Evolutionary conservation across 2,797 vertebrate genomes (phyloP).

Genomic region (Diceros bicornis): DNA sequence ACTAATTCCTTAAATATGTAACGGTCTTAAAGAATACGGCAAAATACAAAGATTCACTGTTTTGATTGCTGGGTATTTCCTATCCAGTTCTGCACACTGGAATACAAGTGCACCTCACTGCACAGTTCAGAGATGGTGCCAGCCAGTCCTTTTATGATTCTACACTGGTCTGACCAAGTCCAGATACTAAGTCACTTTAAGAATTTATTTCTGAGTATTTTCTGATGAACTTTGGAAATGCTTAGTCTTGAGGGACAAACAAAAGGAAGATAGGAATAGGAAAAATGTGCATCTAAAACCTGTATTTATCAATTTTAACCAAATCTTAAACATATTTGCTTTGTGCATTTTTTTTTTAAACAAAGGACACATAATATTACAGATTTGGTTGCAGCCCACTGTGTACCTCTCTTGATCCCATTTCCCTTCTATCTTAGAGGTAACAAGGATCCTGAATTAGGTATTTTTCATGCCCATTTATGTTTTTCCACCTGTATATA

Average conservation of each 20-base stretch:
- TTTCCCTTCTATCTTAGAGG: background rate
- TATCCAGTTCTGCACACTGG: background rate
- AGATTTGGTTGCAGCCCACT: background rate
- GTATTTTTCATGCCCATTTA: conserved; percentile 38
- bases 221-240: conserved; percentile 28
- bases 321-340: conserved; percentile 24
- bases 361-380: background rate
- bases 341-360: conserved; percentile 24
- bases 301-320: conserved; percentile 25
- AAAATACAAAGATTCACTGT: conserved; percentile 18
- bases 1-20: conserved; percentile 23
- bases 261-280: conserved; percentile 23
- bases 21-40: conserved; percentile 58
- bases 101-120: background rate
- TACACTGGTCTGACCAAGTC: background rate
- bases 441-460: conserved; percentile 16
- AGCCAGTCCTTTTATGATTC: background rate
- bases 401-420: background rate
- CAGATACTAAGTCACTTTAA: background rate
- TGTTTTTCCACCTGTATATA: conserved; percentile 41
- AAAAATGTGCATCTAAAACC: background rate
- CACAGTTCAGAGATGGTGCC: background rate
- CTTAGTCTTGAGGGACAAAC: background rate
- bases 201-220: conserved; percentile 56
- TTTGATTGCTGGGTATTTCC: conserved; percentile 48